Evolutionary conservation across 2,888 invertebrate genomes (phyloP), one percentile per base, ranked within the genome.

Genomic region (Cyrtodaria siliqua): DNA sequence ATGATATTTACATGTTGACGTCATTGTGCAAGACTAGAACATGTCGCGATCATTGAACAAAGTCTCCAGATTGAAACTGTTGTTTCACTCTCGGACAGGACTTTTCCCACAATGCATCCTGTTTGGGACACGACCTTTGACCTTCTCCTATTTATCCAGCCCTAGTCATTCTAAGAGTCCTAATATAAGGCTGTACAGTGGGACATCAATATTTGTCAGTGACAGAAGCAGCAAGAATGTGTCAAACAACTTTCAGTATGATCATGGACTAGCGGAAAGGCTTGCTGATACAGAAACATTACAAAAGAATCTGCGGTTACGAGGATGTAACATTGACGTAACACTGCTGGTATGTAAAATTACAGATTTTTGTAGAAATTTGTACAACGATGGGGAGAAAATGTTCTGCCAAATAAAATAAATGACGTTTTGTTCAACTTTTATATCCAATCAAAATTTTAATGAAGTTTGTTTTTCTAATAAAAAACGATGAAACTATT

Each of bases 131-230:
- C 44, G 61, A 69, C 69, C 61, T 26, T 26, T 61, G 33, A 69
- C 55, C 23, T 63, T 38, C 27, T 56, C 44, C n/a, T 50, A 38
- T 40, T 40, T 57, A 14, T 26, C 29, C 20, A 38, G 24, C 6
- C 44, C 38, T 0, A 44, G 24, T 8, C n/a, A 27, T 9, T n/a
- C 6, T 23, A 53, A 27, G 47, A 16, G 24, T n/a, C 53, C 33
- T 8, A 33, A 33, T 33, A 12, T 33, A 33, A 33, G 33, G 12
- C 12, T 33, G 4, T 33, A 33, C 33, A 33, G 44, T 53, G 47
- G 60, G 1, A 66, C 79, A 44, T 79, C 79, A 29, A 38, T 79
- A 24, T 79, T 66, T 47, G 47, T 71, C 9, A 79, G 71, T 60
- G 79, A 79, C 20, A 67, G 56, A 52, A 47, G 66, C 16, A n/a